Base-by-base conservation (phyloP, 2,797 vertebrate species). In the Amblyopsis hoosieri region DNA sequence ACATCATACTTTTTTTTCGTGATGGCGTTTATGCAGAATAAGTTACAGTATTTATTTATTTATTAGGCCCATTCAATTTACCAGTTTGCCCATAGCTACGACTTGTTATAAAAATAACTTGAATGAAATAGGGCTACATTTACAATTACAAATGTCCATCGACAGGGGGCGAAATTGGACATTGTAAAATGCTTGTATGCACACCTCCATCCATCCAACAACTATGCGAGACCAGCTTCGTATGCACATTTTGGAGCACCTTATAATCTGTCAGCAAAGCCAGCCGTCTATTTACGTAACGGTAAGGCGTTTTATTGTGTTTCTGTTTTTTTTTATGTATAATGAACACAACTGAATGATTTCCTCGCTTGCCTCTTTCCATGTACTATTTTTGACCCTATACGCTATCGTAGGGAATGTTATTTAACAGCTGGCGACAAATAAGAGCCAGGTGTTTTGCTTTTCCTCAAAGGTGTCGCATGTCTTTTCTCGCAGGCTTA, bases 231-330 rank as follows among this genome's bases (percentile, higher is more conserved):
- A 46, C 75, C 77, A 82, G 74, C 78, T 77, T 73, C 86, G 58
- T 59, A 76, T 71, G 65, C 56, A 47, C 83, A n/a, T 74, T 80
- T 45, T 46, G 72, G 80, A 90, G 79, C 86, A 79, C 88, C 85
- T 83, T 69, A 62, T 66, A 81, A 59, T 86, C 81, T 78, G 78
- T 60, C 72, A 75, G 79, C 77, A 74, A 60, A 66, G 58, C 71
- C 67, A 6, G 37, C 62, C 76, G 48, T 74, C 77, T 71, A 60
- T 75, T 70, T 23, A 51, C 60, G 62, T 49, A 58, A 81, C 80
- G 90, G 90, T 91, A 89, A 88, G 86, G 81, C 63, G 62, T 71
- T 67, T 5, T 3, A 55, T 31, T 47, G 81, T 56, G 71, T 72
- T 60, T 45, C 11, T 45, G 4, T n/a, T 42, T 49, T 50, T 50